A percentile compares a stretch with the other conserved stretches of the same genome.
phyloP scores from a whole-genome alignment of 1,140 invertebrate genomes.

The Drosophila arizonae region DNA sequence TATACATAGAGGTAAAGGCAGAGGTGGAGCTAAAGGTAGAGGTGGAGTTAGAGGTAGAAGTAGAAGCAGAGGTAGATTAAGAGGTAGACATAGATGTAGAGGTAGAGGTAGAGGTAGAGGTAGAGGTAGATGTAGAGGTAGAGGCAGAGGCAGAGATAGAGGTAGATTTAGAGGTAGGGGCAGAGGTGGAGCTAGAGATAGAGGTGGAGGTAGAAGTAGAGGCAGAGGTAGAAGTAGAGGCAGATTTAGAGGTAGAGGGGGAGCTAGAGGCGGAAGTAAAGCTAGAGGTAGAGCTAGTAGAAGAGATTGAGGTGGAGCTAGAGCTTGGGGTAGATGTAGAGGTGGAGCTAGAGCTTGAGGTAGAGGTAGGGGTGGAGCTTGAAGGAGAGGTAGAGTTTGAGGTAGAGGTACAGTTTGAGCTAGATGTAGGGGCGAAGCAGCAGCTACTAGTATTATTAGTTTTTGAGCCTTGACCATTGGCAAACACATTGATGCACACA shows the following conservation, averaged over 20 bases:
- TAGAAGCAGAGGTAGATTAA: not conserved
- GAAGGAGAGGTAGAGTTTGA: no score
- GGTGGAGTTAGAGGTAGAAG: not conserved
- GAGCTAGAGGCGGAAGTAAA: not conserved
- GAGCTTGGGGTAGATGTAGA: slow-evolving; percentile 7
- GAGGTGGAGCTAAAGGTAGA: no score
- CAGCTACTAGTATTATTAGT: slow-evolving; percentile 12
- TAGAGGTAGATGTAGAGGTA: not conserved
- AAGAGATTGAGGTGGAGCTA: no score
- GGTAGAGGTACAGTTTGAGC: no score
- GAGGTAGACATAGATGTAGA: no score
- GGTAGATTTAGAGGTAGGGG: no score
- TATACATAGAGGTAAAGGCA: no score
- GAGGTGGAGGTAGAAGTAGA: slow-evolving; percentile 1
- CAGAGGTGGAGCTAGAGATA: not conserved
- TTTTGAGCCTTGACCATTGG: slow-evolving; percentile 25
- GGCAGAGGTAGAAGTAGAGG: not conserved
- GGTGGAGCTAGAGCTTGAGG: not conserved
- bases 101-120: no score
- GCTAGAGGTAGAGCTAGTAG: not conserved
- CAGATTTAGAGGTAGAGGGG: no score
- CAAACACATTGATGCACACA: slow-evolving; percentile 12
- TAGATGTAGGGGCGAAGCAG: not conserved
- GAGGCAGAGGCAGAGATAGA: not conserved
- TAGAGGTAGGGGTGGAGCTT: not conserved